These are phyloP conservation scores for Eupithecia vulgata DNA, from an alignment of 2,888 invertebrate genomes.

Conservation along the genomic window DNA sequence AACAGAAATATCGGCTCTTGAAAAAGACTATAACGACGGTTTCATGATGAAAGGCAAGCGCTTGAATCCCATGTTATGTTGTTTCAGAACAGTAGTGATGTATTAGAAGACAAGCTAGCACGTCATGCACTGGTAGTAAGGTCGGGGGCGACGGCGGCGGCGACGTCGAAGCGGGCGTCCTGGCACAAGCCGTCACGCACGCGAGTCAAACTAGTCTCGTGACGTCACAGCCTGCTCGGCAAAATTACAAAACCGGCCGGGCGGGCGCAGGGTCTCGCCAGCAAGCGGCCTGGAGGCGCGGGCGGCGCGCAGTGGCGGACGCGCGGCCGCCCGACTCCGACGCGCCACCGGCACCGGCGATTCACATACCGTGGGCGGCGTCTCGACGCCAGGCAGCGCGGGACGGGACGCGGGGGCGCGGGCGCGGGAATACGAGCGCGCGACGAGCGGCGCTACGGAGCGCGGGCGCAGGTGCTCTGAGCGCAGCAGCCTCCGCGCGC, in stretches of 20 bases:
- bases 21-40: conserved; percentile 21
- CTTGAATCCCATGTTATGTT: conserved; percentile 11
- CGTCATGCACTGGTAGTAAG: conserved; percentile 76
- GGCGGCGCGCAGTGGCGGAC: conserved; percentile 76
- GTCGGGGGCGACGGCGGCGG: conserved; percentile 67
- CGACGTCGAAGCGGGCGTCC: conserved; percentile 69
- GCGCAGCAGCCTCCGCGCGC: conserved; percentile 86
- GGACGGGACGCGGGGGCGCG: conserved; percentile 57
- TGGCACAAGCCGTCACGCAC: conserved; percentile 79
- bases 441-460: conserved; percentile 84
- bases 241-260: conserved; percentile 82
- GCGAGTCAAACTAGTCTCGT: conserved; percentile 81
- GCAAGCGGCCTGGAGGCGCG: conserved; percentile 64
- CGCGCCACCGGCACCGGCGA: conserved; percentile 68
- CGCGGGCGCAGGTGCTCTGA: conserved; percentile 89
- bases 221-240: conserved; percentile 82
- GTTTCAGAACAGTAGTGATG: conserved; percentile 47
- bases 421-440: conserved; percentile 78
- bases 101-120: conserved; percentile 67
- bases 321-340: conserved; percentile 82
- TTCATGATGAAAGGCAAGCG: conserved; percentile 41
- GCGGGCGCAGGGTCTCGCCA: conserved; percentile 66
- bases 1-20: conserved; percentile 19
- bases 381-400: conserved; percentile 75
- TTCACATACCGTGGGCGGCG: conserved; percentile 81